Evolutionary conservation across 2,797 vertebrate genomes (phyloP), one percentile per base, ranked within the genome.

Genomic region (Petrocephalus schoutedeni): DNA sequence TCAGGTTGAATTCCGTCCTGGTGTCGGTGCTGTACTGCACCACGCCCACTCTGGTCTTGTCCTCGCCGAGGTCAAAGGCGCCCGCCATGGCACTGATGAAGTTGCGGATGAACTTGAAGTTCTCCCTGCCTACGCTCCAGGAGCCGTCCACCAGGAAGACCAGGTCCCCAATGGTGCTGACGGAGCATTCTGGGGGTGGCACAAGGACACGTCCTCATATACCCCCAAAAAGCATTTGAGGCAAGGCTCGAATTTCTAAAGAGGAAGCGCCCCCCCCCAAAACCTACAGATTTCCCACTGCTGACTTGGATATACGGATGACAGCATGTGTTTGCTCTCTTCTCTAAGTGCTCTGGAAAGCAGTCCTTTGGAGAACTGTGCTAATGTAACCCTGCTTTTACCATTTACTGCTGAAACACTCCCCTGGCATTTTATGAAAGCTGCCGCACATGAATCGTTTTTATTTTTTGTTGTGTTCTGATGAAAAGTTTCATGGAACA

Each of bases 81-180:
- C 96, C 96, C 14, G 97, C 96, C 86, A 95, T 92, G 9, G 96
- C 95, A 32, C 95, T 92, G 89, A 99, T 95, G 83, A 99, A 97
- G 89, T 92, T 96, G 89, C 97, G 95, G 90, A 99, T 95, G 90
- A 95, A 93, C 89, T 96, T 95, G 32, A 99, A 98, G 93, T 99
- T 98, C 1, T 93, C 94, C 91, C 95, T 95, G 9, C 97, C 97
- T 4, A 97, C 96, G 12, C 96, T 97, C 96, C 96, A 97, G 10
- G 98, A 98, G 84, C 97, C 97, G 86, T 98, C 98, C 91, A 99
- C 96, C 80, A 99, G 91, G 88, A 99, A 98, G 74, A 97, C 95
- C 90, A 99, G 88, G 89, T 99, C 98, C 3, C 96, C 96, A 2
- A 97, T 91, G 74, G 97, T 93, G 71, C 96, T 95, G 88, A 92